Evolutionary conservation across 2,113 vertebrate genomes (phyloP).

Genomic region (Notarius lentiginosus): DNA sequence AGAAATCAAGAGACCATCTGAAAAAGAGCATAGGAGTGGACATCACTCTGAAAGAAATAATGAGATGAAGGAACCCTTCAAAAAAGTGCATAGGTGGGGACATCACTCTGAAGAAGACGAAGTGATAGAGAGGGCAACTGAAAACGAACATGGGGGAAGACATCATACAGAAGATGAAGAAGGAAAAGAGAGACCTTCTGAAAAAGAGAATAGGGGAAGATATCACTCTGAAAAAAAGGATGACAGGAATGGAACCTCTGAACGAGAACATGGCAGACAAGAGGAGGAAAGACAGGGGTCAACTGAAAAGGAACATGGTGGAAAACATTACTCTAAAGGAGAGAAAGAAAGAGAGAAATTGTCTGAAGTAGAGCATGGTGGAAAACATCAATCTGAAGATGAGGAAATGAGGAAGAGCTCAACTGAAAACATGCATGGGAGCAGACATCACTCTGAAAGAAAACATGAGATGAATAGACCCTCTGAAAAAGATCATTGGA

Average conservation of each 20-base stretch:
- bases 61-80: background rate
- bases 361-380: background rate
- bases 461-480: background rate
- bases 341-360: background rate
- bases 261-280: background rate
- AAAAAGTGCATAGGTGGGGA: background rate
- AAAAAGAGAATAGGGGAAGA: background rate
- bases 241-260: background rate
- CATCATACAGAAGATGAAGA: background rate
- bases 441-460: background rate
- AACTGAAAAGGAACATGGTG: background rate
- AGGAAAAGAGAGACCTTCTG: background rate
- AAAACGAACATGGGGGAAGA: slow-evolving; percentile 1
- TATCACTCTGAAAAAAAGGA: background rate
- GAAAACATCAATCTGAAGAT: slow-evolving; percentile 13
- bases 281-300: background rate
- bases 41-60: slow-evolving; percentile 20
- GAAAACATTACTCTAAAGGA: background rate
- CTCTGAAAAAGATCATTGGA: background rate
- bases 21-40: slow-evolving; percentile 3
- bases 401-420: background rate
- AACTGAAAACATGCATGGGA: background rate
- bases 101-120: background rate
- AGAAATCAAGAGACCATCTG: background rate
- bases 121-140: background rate